Evolutionary conservation across 2,888 invertebrate species (phyloP), one percentile per base, ranked within the genome.

Genomic region (Agriopis marginaria): DNA sequence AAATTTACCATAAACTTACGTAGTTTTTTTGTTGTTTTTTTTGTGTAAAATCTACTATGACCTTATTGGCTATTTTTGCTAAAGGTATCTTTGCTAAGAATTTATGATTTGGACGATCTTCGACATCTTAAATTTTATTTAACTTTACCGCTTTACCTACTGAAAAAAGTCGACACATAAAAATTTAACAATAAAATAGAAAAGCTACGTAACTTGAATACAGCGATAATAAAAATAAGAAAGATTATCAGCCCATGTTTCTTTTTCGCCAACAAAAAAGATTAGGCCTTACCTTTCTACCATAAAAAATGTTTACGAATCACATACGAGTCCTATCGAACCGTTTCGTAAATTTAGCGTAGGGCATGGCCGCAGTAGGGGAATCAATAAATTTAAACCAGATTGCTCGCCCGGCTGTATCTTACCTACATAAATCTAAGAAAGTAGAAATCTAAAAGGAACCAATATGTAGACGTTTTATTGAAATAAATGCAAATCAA

Each of bases 341-440:
- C 71, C 72, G 69, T 64, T 67, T 71, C 74, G 76, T 77, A 81
- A 80, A 81, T 78, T 77, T 79, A 76, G 76, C 75, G 74, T 76
- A 68, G 76, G 75, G 77, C 75, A 80, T 72, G 72, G 74, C 78
- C 75, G 76, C 75, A 73, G 75, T 77, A 78, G 74, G 73, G 77
- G 74, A 77, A 82, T 80, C 82, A 78, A 79, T 82, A 83, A 83
- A 82, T 83, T 82, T 78, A 77, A 79, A 81, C 75, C 74, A 77
- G 71, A 78, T 83, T 78, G 78, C 78, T 73, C 68, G 74, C 78
- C 77, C 78, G 75, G 76, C 73, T 77, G 75, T 77, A 77, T 76
- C 78, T 77, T 73, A 76, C 77, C 72, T 74, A 77, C 78, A 79
- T 78, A 79, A 79, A 79, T 78, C 76, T 75, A 76, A 73, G 73